Percentiles rank a stretch among this genome's conserved stretches.
phyloP scores from a whole-genome alignment of 2,113 vertebrate species.

The Colossoma macropomum region DNA sequence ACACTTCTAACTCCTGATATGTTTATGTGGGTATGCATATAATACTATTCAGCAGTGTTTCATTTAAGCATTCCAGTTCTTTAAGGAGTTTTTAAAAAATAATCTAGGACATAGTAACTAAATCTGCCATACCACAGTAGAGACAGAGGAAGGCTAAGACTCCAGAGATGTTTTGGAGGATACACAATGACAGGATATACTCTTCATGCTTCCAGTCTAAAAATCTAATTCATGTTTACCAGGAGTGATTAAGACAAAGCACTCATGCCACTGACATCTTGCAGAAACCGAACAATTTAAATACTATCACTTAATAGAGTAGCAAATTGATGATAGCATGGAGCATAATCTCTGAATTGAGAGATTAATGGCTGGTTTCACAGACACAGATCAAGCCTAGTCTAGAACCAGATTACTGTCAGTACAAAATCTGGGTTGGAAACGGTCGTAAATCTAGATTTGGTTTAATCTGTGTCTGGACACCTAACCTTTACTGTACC shows the following conservation, averaged over 20 bases:
- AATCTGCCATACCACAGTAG: not conserved
- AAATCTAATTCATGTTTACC: not conserved
- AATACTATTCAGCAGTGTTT: slow-evolving; percentile 19
- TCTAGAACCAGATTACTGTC: not conserved
- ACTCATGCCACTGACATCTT: not conserved
- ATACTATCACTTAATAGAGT: not conserved
- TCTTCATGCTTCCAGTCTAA: not conserved
- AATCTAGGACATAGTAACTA: not conserved
- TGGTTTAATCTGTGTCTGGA: not conserved
- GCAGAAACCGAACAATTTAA: not conserved
- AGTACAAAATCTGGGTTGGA: no score
- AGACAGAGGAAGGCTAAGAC: not conserved
- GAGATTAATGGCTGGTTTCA: not conserved
- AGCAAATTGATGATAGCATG: not conserved
- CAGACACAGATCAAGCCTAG: not conserved
- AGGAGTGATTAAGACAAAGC: not conserved
- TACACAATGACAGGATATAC: not conserved
- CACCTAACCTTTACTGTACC: not conserved
- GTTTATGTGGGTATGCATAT: not conserved
- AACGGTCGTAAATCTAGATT: not conserved
- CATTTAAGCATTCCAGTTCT: slow-evolving; percentile 20
- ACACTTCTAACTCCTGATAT: not conserved
- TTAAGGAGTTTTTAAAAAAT: not conserved
- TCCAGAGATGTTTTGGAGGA: not conserved
- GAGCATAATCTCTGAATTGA: no score